A percentile compares a stretch with the other conserved stretches of the same genome.
Evolutionary conservation across 1,140 invertebrate species (phyloP).

Genomic region (Doryteuthis pealeii): DNA sequence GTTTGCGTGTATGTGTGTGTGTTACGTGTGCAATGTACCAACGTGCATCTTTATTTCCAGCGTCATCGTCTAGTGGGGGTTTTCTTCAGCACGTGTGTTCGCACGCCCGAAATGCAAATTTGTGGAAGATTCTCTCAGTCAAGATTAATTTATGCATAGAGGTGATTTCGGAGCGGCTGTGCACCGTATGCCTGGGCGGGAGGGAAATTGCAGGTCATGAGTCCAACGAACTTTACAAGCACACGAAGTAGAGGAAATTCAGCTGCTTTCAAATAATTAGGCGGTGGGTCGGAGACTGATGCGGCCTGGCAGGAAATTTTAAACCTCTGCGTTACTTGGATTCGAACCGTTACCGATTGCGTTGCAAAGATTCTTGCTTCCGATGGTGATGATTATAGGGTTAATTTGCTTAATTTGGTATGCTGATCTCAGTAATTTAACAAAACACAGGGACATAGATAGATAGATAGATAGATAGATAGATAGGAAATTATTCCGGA

Average conservation of each 20-base stretch:
- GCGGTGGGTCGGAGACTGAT: background rate
- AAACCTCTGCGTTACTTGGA: background rate
- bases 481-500: too few species aligned
- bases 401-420: constrained; percentile 8
- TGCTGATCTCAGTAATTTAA: constrained; percentile 17
- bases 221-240: background rate
- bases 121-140: too few species aligned
- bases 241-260: background rate
- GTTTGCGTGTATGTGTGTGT: too few species aligned
- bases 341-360: background rate
- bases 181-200: background rate
- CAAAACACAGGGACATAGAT: too few species aligned
- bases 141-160: too few species aligned
- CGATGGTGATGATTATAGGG: background rate
- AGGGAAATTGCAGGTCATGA: background rate
- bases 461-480: too few species aligned
- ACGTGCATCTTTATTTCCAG: too few species aligned
- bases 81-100: too few species aligned
- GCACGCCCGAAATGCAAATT: too few species aligned
- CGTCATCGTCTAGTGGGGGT: too few species aligned
- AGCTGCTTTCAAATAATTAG: background rate
- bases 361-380: background rate
- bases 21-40: too few species aligned
- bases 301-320: background rate
- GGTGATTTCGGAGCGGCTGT: background rate